These are phyloP conservation scores for Drosophila ficusphila DNA, from an alignment of 1,140 invertebrate species.

Conservation along the genomic window DNA sequence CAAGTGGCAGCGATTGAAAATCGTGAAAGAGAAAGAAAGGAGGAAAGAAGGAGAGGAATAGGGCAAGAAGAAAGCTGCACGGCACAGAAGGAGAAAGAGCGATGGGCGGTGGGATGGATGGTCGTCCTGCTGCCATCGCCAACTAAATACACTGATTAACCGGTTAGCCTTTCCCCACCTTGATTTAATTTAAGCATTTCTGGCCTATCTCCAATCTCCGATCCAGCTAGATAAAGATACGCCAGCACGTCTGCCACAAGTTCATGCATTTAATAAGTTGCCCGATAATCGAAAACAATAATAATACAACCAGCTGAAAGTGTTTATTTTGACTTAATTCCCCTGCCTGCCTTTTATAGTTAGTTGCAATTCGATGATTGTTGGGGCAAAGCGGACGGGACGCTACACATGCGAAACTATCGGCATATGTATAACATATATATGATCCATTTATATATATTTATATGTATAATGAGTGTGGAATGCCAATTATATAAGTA, in stretches of 20 bases:
- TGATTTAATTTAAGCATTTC: background rate
- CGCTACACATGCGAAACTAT: slow-evolving; percentile 17
- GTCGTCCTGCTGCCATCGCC: slow-evolving; percentile 7
- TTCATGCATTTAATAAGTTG: slow-evolving; percentile 36
- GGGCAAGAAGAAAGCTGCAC: slow-evolving; percentile 7
- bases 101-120: background rate
- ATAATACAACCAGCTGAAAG: slow-evolving; percentile 1
- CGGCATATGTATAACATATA: slow-evolving; percentile 1
- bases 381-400: slow-evolving; percentile 25
- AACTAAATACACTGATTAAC: slow-evolving; percentile 12
- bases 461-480: slow-evolving; percentile 21
- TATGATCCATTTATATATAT: slow-evolving; percentile 6
- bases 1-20: slow-evolving; percentile 25
- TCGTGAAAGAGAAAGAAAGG: slow-evolving; percentile 20
- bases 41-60: background rate
- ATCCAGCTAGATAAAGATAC: slow-evolving; percentile 31
- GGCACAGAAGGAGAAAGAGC: slow-evolving; percentile 14
- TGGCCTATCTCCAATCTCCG: slow-evolving; percentile 19
- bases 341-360: slow-evolving; percentile 31
- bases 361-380: slow-evolving; percentile 40
- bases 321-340: slow-evolving; percentile 11
- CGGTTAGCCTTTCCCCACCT: background rate
- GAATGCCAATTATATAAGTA: slow-evolving; percentile 53
- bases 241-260: slow-evolving; percentile 1
- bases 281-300: background rate